A percentile compares a stretch with the other conserved stretches of the same genome.
phyloP scores from a whole-genome alignment of 35 echinoderm and acorn worm species.

The Ophioderma brevispina region DNA sequence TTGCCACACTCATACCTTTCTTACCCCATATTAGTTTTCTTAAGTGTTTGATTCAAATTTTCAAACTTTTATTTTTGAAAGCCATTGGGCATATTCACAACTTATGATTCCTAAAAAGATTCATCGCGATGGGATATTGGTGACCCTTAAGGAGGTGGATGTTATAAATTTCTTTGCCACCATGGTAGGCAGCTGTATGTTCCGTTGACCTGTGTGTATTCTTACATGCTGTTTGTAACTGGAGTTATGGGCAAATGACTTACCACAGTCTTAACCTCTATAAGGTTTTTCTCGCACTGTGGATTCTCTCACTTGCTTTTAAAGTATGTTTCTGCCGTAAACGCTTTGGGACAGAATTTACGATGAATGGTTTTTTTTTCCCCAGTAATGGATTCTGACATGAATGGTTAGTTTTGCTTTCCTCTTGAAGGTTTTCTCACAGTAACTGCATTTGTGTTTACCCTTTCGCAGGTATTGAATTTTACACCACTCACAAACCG shows the following conservation, averaged over 20 bases:
- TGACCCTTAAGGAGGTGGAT: not conserved
- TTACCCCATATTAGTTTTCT: not conserved
- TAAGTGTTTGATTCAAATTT: not conserved
- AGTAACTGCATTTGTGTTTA: not conserved
- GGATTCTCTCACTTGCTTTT: slow-evolving; percentile 53
- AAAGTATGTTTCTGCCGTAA: slow-evolving; percentile 48
- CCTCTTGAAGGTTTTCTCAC: not conserved
- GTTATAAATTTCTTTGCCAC: not conserved
- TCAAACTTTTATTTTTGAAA: not conserved
- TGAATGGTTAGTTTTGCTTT: slow-evolving; percentile 2
- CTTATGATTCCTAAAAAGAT: not conserved
- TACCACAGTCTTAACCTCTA: slow-evolving; percentile 46
- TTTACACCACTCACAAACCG: not conserved
- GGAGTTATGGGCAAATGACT: slow-evolving; percentile 11
- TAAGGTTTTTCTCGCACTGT: slow-evolving; percentile 37
- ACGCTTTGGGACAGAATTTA: slow-evolving; percentile 65
- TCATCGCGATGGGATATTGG: not conserved
- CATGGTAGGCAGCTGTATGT: not conserved
- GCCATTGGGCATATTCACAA: not conserved
- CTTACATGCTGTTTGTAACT: not conserved
- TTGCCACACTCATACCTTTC: not conserved
- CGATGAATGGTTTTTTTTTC: slow-evolving; percentile 69
- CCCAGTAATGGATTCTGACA: slow-evolving; percentile 68
- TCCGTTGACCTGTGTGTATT: slow-evolving; percentile 25
- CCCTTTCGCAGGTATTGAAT: not conserved